These are phyloP conservation scores for Ariolimax columbianus DNA, from an alignment of 2,888 invertebrate genomes.

Conservation along the genomic window DNA sequence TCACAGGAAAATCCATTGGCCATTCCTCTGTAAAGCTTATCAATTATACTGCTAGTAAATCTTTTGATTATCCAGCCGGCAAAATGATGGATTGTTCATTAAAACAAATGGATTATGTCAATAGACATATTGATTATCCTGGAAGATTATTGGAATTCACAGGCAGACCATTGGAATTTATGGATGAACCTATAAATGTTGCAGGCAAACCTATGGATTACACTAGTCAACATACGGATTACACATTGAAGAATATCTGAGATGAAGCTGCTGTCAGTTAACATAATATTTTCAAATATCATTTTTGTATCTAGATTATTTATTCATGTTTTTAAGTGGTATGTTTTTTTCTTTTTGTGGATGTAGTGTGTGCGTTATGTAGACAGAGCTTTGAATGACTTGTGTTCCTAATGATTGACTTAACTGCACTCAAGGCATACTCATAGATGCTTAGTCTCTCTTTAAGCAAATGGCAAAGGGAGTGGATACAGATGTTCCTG, in stretches of 20 bases:
- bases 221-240: background rate
- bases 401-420: too few relatives aligned
- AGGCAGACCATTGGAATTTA: conserved; percentile 4
- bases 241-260: conserved; percentile 7
- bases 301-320: too few relatives aligned
- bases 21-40: background rate
- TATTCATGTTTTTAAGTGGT: too few relatives aligned
- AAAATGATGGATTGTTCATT: conserved; percentile 21
- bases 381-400: too few relatives aligned
- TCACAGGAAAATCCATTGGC: conserved; percentile 3
- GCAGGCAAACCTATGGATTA: background rate
- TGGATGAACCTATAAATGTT: background rate
- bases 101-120: conserved; percentile 13
- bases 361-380: too few relatives aligned
- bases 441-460: too few relatives aligned
- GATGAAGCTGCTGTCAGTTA: background rate
- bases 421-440: too few relatives aligned
- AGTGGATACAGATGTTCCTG: too few relatives aligned
- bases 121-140: background rate
- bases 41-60: background rate
- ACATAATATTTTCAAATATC: background rate
- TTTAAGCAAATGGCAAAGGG: too few relatives aligned
- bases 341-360: too few relatives aligned
- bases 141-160: background rate
- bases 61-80: background rate